These are phyloP conservation scores for Agonum fuliginosum DNA, from an alignment of 2,888 invertebrate species.

Conservation along the genomic window DNA sequence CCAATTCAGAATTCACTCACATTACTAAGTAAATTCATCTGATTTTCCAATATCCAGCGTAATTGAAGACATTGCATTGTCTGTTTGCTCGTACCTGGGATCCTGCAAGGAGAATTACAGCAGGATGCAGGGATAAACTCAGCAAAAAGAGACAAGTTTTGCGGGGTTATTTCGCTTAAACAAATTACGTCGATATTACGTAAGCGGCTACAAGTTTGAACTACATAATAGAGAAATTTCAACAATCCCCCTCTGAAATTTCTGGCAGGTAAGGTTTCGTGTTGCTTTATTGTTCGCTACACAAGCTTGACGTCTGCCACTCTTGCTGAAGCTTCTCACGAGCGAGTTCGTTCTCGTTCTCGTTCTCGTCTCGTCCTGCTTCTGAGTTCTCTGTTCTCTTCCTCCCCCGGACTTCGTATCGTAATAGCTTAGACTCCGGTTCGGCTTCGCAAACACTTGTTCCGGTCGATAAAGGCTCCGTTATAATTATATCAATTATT, in stretches of 20 bases:
- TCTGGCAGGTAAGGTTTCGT: constrained; percentile 29
- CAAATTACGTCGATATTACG: too few relatives aligned
- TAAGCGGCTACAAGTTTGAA: not conserved
- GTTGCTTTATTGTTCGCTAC: constrained; percentile 10
- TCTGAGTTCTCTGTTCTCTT: too few relatives aligned
- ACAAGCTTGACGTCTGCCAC: constrained; percentile 32
- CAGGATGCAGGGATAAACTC: too few relatives aligned
- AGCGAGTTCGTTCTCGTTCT: too few relatives aligned
- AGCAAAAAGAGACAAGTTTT: too few relatives aligned
- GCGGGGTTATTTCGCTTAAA: too few relatives aligned
- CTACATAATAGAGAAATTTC: too few relatives aligned
- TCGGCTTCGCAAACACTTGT: constrained; percentile 30
- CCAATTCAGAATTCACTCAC: too few relatives aligned
- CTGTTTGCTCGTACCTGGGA: too few relatives aligned
- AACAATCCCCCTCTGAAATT: not conserved
- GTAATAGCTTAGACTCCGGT: constrained; percentile 6
- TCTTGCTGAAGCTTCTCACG: too few relatives aligned
- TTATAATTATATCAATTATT: constrained; percentile 40
- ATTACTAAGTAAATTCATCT: not conserved
- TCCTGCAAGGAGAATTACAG: too few relatives aligned
- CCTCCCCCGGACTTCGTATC: not conserved
- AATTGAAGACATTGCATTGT: not conserved
- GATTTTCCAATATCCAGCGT: not conserved
- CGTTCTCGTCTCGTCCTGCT: constrained; percentile 3
- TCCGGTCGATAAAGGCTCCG: constrained; percentile 29